Evolutionary conservation across 1,140 invertebrate genomes (phyloP), one percentile per base, ranked within the genome.

Genomic region (Parasteatoda tepidariorum): DNA sequence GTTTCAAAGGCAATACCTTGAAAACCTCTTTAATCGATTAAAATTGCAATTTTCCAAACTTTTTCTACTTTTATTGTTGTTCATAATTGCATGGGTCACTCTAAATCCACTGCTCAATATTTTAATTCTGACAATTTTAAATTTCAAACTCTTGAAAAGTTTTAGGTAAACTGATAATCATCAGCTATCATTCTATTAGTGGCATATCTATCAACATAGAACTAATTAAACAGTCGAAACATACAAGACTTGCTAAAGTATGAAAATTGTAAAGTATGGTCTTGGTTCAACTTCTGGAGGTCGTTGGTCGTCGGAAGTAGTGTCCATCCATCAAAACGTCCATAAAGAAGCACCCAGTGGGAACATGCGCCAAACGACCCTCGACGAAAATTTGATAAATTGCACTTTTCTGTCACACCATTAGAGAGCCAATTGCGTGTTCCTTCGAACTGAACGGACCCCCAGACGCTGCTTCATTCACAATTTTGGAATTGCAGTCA

Each of bases 311-410:
- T 26, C 59, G 26, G 28, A 38, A 22, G 22, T 2, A 68, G 6
- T 68, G n/a, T 54, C 34, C 34, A 68, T 68, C 66, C 66, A 68
- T 68, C 66, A 68, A 48, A 68, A 24, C 18, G 66, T 68, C 66
- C 66, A 38, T 48, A 68, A 68, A 68, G 66, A 48, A 68, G 30
- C 34, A 38, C 18, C 66, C 38, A 68, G 34, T 33, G 33, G 24
- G 30, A 48, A 68, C 34, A 22, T 22, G 66, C 48, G 26, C 34
- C 66, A 24, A 68, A 68, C 66, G n/a, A 33, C 4, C 34, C 62
- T 22, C 18, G 33, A 31, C n/a, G 18, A 68, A 68, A 68, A 68
- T 22, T 68, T 68, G 31, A 68, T 68, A 68, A 68, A 68, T 68
- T 33, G 34, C 31, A 22, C 22, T 31, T 38, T 68, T 68, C 18